These are phyloP conservation scores for Harmothoe impar DNA, from an alignment of 2,888 invertebrate genomes.

Conservation along the genomic window DNA sequence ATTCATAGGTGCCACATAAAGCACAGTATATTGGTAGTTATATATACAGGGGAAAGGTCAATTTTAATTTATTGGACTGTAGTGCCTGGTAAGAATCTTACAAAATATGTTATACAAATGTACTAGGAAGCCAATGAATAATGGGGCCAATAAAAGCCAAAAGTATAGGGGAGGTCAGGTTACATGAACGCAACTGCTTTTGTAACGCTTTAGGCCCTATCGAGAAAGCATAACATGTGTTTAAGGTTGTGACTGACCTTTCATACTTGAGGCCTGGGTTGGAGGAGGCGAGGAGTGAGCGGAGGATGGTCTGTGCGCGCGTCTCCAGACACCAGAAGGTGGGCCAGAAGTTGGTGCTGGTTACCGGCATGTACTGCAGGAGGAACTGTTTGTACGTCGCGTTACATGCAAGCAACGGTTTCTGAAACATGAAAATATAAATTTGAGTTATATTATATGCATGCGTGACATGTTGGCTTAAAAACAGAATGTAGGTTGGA, in stretches of 20 bases:
- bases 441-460: no score
- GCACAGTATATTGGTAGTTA: no score
- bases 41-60: background rate
- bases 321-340: conserved; percentile 82
- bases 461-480: background rate
- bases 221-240: no score
- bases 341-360: conserved; percentile 79
- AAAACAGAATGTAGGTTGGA: no score
- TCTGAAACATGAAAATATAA: conserved; percentile 64
- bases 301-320: conserved; percentile 78
- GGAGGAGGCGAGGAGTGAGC: conserved; percentile 76
- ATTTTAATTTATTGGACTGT: background rate
- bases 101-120: no score
- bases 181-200: no score
- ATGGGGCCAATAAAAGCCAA: no score
- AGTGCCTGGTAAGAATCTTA: no score
- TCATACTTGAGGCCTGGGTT: conserved; percentile 74
- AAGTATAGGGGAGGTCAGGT: no score
- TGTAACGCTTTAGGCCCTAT: no score
- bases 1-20: background rate
- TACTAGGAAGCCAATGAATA: no score
- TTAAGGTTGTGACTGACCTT: conserved; percentile 73
- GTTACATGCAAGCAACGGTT: conserved; percentile 66
- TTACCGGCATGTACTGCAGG: conserved; percentile 75
- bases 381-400: conserved; percentile 72